Base-by-base conservation (phyloP, 2,888 invertebrate species). In the Papilio demoleus region DNA sequence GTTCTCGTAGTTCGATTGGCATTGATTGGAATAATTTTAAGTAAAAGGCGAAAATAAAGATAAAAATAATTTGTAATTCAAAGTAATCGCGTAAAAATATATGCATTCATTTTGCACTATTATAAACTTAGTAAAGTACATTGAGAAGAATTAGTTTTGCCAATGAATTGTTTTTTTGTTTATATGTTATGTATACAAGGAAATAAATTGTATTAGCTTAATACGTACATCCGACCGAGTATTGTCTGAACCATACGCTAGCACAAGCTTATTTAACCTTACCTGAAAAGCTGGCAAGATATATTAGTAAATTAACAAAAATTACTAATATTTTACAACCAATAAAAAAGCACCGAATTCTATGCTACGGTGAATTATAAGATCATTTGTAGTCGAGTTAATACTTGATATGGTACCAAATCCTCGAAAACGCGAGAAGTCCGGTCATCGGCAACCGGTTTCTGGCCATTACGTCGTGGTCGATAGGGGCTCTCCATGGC, bases 381-480 rank as follows among this genome's bases (percentile, higher is more conserved):
- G 65, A 56, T 65, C 42, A 65, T 60, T 65, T 64, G 34, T 64
- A 70, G 62, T 67, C 66, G 70, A 58, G 62, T 70, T 70, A 70
- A 72, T 70, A 70, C 53, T 70, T 70, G 70, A 72, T 70, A 70
- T 53, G 63, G 68, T 71, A 65, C 71, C 67, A 71, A 71, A 73
- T 72, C 70, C 64, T 67, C 65, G 77, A 76, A 76, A 76, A 77
- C 78, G 76, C 75, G 81, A 80, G 80, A 79, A 77, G 82, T 79
- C 81, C 79, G 79, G 76, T 75, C 77, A 73, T 74, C 73, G 72
- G 68, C 79, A 83, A 90, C 90, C 90, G 88, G 89, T 90, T 90
- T 85, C 77, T 83, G 83, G 82, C 82, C 83, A 84, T 82, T 83
- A 84, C 81, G 79, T 74, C 79, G 83, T 82, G 83, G 81, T 81